These are phyloP conservation scores for Acronicta aceris DNA, from an alignment of 2,888 invertebrate genomes.

Conservation along the genomic window DNA sequence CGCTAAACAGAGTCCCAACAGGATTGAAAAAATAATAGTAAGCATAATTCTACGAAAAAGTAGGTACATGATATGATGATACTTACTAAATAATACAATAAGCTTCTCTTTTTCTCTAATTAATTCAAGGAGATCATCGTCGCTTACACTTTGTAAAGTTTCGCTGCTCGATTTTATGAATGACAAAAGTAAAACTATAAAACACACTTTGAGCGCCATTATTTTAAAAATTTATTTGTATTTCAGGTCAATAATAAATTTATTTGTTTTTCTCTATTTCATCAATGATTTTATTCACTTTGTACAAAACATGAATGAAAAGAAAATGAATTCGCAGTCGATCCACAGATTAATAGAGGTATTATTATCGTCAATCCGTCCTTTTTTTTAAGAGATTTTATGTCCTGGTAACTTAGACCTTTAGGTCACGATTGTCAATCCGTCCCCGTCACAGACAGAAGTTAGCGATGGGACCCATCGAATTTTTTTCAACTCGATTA, in stretches of 20 bases:
- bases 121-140: constrained; percentile 94
- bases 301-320: too few species aligned
- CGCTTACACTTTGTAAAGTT: constrained; percentile 91
- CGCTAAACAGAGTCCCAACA: not conserved
- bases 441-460: too few species aligned
- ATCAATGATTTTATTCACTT: too few species aligned
- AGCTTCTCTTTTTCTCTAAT: constrained; percentile 94
- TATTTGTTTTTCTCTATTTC: too few species aligned
- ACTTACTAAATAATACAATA: constrained; percentile 94
- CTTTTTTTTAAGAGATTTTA: too few species aligned
- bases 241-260: not conserved
- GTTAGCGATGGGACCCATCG: too few species aligned
- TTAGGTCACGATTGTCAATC: too few species aligned
- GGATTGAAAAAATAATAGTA: not conserved
- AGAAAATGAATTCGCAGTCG: too few species aligned
- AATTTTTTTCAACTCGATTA: too few species aligned
- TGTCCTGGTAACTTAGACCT: too few species aligned
- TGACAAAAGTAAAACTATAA: constrained; percentile 49
- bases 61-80: not conserved
- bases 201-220: constrained; percentile 61
- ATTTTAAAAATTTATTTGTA: constrained; percentile 28
- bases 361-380: too few species aligned
- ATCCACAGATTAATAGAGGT: too few species aligned
- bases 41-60: not conserved
- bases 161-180: constrained; percentile 66